Conservation (phyloP, 2,113 vertebrate genomes). For the Desmodus rotundus region DNA sequence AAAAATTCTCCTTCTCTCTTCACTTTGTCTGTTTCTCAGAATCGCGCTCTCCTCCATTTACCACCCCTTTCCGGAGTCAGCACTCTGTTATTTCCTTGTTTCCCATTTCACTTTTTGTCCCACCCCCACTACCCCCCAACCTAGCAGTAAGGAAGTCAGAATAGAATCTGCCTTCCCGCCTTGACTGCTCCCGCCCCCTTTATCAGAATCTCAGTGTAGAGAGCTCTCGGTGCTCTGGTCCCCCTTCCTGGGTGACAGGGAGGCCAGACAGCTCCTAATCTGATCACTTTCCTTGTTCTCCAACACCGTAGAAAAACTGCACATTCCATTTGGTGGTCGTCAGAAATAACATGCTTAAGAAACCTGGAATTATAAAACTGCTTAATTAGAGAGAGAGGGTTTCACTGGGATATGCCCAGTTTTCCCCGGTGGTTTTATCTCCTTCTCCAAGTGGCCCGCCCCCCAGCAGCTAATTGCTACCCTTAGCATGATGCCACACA, state of each 20-base stretch:
- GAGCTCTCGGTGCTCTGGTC: not conserved
- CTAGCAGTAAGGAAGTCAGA: constrained; percentile 15
- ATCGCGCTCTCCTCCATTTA: not conserved
- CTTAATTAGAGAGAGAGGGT: constrained; percentile 64
- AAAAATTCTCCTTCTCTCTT: not conserved
- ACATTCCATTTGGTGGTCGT: constrained; percentile 50
- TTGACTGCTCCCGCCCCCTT: not conserved
- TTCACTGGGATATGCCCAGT: constrained; percentile 55
- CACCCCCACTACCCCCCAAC: not conserved
- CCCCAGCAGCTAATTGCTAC: constrained; percentile 57
- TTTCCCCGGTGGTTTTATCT: constrained; percentile 35
- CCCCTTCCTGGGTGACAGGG: not conserved
- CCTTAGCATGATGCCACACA: not conserved
- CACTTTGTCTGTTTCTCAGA: not conserved
- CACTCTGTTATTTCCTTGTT: not conserved
- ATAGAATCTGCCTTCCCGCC: not conserved
- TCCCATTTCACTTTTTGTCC: not conserved
- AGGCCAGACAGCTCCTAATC: not conserved
- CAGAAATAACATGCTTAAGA: constrained; percentile 60
- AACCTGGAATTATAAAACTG: constrained; percentile 67
- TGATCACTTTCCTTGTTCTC: constrained; percentile 1
- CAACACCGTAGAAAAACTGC: constrained; percentile 37
- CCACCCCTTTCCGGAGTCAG: not conserved
- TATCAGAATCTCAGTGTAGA: not conserved
- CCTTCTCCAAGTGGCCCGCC: constrained; percentile 24